A percentile compares a stretch with the other conserved stretches of the same genome.
These are phyloP conservation scores for Phthorimaea operculella DNA, from an alignment of 1,140 invertebrate genomes.

Conservation along the genomic window DNA sequence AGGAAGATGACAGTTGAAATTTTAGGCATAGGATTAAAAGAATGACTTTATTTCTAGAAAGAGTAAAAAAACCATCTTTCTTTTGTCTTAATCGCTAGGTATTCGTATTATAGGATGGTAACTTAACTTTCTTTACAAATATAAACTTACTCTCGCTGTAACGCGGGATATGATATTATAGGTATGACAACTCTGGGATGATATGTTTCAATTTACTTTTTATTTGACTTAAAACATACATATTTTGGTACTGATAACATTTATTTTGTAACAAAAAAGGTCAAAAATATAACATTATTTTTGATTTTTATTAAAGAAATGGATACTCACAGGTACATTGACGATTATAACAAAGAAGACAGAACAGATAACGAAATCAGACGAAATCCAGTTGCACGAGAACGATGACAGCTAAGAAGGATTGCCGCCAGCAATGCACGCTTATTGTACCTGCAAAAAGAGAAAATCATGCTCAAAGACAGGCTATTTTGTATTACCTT, in stretches of 20 bases:
- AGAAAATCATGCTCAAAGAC: too few relatives aligned
- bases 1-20: too few relatives aligned
- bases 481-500: too few relatives aligned
- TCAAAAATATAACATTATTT: too few relatives aligned
- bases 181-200: conserved; percentile 25
- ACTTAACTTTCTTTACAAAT: conserved; percentile 23
- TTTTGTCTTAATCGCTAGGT: too few relatives aligned
- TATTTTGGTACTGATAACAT: neutral
- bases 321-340: too few relatives aligned
- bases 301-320: too few relatives aligned
- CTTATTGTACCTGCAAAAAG: conserved; percentile 43
- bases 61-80: too few relatives aligned
- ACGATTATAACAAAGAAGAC: neutral
- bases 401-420: conserved; percentile 42
- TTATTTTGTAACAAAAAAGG: too few relatives aligned
- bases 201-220: conserved; percentile 41
- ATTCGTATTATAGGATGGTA: conserved; percentile 14
- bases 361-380: conserved; percentile 13
- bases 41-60: too few relatives aligned
- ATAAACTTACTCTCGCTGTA: conserved; percentile 33
- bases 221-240: conserved; percentile 2
- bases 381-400: conserved; percentile 50
- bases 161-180: conserved; percentile 41
- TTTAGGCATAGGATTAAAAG: too few relatives aligned
- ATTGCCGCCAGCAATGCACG: conserved; percentile 46